Conservation (phyloP, 1,140 invertebrate species). For the Nasonia longicornis region DNA sequence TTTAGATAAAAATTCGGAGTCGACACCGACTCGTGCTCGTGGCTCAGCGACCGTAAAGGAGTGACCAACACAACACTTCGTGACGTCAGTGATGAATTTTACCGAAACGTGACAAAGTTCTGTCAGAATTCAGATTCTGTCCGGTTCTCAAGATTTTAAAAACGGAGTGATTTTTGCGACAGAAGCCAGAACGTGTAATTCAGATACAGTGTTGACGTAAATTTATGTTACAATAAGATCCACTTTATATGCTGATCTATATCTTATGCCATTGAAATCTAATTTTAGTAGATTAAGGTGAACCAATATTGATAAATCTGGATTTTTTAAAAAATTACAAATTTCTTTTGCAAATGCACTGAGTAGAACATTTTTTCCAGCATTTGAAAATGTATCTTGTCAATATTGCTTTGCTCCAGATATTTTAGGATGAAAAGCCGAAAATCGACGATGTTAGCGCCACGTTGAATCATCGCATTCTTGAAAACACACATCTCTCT, state of each 20-base stretch:
- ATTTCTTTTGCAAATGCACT: background rate
- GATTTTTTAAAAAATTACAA: too few relatives aligned
- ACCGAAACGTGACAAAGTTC: background rate
- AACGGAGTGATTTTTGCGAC: too few relatives aligned
- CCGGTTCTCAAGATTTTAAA: background rate
- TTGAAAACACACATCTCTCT: conserved; percentile 17
- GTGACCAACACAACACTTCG: background rate
- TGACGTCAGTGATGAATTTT: background rate
- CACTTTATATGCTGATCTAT: too few relatives aligned
- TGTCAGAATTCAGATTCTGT: conserved; percentile 4
- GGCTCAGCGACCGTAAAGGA: conserved; percentile 26
- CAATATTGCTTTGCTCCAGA: background rate
- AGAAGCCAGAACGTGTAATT: too few relatives aligned
- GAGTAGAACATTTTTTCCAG: background rate
- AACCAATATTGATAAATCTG: too few relatives aligned
- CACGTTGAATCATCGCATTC: conserved; percentile 32
- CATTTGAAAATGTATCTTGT: too few relatives aligned
- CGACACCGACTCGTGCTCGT: conserved; percentile 29
- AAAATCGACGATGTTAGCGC: conserved; percentile 35
- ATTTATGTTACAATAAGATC: too few relatives aligned
- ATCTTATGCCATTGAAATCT: too few relatives aligned
- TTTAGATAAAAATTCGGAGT: conserved; percentile 4
- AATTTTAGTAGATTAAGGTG: too few relatives aligned
- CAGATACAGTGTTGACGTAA: too few relatives aligned
- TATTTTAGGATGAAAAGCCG: background rate